These are phyloP conservation scores for Steromphala cineraria DNA, from an alignment of 2,888 invertebrate genomes.

Conservation along the genomic window DNA sequence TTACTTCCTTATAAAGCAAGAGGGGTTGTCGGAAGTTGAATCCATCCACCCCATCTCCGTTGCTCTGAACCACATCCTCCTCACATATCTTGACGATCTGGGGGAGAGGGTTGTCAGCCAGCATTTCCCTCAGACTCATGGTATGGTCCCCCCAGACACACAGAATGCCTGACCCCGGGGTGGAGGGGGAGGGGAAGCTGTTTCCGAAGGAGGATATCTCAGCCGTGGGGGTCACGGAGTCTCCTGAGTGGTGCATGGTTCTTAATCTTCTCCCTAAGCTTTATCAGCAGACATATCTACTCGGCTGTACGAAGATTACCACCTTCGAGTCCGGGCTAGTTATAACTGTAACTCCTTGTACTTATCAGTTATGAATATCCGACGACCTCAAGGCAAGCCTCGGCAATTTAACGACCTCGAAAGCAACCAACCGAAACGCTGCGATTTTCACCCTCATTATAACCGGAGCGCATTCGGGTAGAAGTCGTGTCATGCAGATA, in stretches of 20 bases:
- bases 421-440: not conserved
- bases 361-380: not conserved
- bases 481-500: not conserved
- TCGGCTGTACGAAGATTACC: not conserved
- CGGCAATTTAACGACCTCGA: not conserved
- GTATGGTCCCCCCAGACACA: slow-evolving; percentile 45
- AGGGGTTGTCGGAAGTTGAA: slow-evolving; percentile 47
- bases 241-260: not conserved
- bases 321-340: not conserved
- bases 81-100: slow-evolving; percentile 49
- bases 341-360: not conserved
- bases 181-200: not conserved
- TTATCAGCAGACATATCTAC: not conserved
- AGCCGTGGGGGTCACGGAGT: not conserved
- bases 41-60: slow-evolving; percentile 14
- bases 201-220: slow-evolving; percentile 2
- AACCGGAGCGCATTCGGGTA: not conserved
- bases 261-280: not conserved
- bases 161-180: not conserved
- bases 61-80: slow-evolving; percentile 32
- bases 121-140: slow-evolving; percentile 37
- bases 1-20: slow-evolving; percentile 47
- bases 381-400: not conserved
- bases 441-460: not conserved
- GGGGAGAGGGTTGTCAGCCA: slow-evolving; percentile 44